Base-by-base conservation (phyloP, 1,140 invertebrate species). In the Drosophila nigromelanica region DNA sequence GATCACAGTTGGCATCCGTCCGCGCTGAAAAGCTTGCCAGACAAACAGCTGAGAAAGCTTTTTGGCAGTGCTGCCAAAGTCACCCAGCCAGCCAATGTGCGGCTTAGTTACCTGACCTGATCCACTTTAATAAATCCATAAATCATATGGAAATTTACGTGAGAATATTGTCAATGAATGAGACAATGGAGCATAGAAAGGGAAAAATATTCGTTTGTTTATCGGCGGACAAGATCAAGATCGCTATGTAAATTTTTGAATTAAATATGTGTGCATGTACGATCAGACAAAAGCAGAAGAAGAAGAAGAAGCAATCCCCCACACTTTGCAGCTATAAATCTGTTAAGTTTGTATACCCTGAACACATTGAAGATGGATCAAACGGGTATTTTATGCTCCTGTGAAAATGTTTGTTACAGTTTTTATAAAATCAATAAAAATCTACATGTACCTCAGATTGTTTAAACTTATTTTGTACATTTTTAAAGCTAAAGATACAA, bases 111-210 rank as follows among this genome's bases (percentile, higher is more conserved):
- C 47, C 47, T 85, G 82, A 89, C 83, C 82, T 87, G 79, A 78
- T 87, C 83, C 50, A 89, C 83, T 87, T 87, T 72, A 66, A 66
- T 73, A 69, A 62, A 75, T 60, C 76, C 82, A 82, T 87, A 87
- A 87, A 89, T 87, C 82, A 87, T 87, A 87, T 79, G 82, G 77
- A 86, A 82, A 82, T 89, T 82, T 89, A 89, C 71, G 78, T 70
- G 76, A 63, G 58, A 85, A 87, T 68, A 39, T 67, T 68, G 60
- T 68, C 73, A 86, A 80, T 85, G 24, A 40, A 18, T 30, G 15
- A 56, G 18, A 62, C 70, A 68, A 76, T 45, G 61, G 52, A 42
- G 66, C 71, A 83, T 74, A 80, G 80, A 85, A 85, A 85, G 81
- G 81, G 82, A 85, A 85, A 85, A 56, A 85, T 42, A 64, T 40